Evolutionary conservation across 2,888 invertebrate genomes (phyloP).

Genomic region (Nomada flava): DNA sequence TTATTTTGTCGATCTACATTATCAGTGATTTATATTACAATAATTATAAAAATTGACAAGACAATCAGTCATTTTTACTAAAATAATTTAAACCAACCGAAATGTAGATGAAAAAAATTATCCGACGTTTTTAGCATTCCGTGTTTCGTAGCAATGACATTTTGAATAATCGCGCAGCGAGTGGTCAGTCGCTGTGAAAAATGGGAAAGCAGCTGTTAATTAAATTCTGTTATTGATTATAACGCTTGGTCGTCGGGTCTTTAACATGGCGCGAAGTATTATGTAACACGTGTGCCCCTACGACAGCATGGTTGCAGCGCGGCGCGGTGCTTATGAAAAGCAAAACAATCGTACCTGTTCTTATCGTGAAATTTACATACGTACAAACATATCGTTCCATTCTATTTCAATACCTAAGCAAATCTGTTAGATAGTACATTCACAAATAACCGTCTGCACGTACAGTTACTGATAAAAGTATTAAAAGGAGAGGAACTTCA

Average conservation of each 20-base stretch:
- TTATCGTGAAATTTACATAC: neutral
- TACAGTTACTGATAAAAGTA: no score
- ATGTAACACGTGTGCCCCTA: slow-evolving; percentile 58
- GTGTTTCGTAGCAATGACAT: slow-evolving; percentile 6
- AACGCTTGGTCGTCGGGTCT: slow-evolving; percentile 43
- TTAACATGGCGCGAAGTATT: slow-evolving; percentile 61
- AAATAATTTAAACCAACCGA: no score
- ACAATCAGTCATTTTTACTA: no score
- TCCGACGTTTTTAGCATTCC: neutral
- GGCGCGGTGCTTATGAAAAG: slow-evolving; percentile 14
- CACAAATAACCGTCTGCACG: no score
- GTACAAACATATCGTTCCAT: no score
- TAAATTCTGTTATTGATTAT: slow-evolving; percentile 59
- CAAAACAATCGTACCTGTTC: slow-evolving; percentile 11
- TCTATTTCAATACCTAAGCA: no score
- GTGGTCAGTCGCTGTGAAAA: slow-evolving; percentile 18
- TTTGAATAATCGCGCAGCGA: slow-evolving; percentile 17
- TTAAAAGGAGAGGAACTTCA: no score
- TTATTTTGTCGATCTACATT: no score
- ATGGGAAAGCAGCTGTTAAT: slow-evolving; percentile 48
- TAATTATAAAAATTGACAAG: no score
- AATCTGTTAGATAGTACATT: no score
- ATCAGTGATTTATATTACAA: no score
- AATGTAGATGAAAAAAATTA: no score
- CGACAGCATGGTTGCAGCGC: slow-evolving; percentile 17